A percentile compares a stretch with the other conserved stretches of the same genome.
Conservation (phyloP, 2,113 vertebrate species). For the Corythoichthys haematopterus region DNA sequence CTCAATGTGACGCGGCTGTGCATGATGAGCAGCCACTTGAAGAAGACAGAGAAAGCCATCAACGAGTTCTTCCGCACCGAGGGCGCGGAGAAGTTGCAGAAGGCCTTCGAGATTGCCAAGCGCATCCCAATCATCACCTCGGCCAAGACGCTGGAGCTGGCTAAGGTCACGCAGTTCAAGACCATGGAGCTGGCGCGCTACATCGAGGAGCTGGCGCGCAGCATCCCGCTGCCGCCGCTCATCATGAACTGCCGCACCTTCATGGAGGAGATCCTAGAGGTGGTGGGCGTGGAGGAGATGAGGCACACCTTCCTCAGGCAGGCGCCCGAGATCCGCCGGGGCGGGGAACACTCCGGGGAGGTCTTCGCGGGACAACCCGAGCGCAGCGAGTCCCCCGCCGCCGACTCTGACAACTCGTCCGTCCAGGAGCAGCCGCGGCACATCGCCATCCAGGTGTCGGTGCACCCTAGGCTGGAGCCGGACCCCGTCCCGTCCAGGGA, state of each 20-base stretch:
- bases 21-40: constrained; percentile 99
- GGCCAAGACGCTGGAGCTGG: constrained; percentile 94
- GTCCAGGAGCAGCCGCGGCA: constrained; percentile 89
- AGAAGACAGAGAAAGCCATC: constrained; percentile 98
- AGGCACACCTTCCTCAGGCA: constrained; percentile 87
- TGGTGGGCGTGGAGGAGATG: constrained; percentile 92
- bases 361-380: constrained; percentile 42
- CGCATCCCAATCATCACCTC: constrained; percentile 98
- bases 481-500: constrained; percentile 20
- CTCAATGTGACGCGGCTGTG: constrained; percentile 93
- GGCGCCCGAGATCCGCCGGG: constrained; percentile 73
- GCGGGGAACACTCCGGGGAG: constrained; percentile 14
- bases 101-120: constrained; percentile 97
- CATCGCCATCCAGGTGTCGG: constrained; percentile 93
- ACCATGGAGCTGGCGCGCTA: constrained; percentile 99
- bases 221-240: constrained; percentile 93
- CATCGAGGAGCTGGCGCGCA: constrained; percentile 94
- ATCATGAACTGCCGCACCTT: constrained; percentile 99
- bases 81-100: constrained; percentile 96
- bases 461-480: constrained; percentile 78
- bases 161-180: constrained; percentile 99
- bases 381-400: constrained; percentile 82
- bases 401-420: constrained; percentile 86
- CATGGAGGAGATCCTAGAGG: constrained; percentile 98
- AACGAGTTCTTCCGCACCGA: constrained; percentile 98